phyloP scores from a whole-genome alignment of 2,113 vertebrate genomes.

The Pristiophorus japonicus region DNA sequence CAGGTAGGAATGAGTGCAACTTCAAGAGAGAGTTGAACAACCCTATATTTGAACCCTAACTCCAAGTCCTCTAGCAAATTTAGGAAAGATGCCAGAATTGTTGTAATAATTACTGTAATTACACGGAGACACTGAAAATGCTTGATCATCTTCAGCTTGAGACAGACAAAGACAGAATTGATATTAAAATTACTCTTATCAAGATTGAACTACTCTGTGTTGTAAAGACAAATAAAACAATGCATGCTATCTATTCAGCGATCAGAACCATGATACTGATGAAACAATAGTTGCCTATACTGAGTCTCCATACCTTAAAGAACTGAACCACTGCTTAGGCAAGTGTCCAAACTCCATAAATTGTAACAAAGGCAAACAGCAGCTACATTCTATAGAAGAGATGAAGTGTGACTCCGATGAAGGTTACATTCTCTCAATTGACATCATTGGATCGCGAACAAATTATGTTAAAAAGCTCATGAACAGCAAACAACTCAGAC shows the following conservation, averaged over 20 bases:
- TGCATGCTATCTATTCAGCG: not conserved
- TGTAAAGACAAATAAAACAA: not conserved
- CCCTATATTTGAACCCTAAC: not conserved
- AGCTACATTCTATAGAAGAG: not conserved
- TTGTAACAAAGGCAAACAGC: constrained; percentile 20
- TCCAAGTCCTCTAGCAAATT: not conserved
- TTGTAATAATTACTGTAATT: not conserved
- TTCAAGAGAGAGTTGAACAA: not conserved
- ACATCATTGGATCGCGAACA: not conserved
- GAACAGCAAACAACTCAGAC: not conserved
- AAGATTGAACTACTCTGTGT: not conserved
- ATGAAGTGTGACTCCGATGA: too few relatives aligned
- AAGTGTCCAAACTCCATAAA: not conserved
- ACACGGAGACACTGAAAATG: not conserved
- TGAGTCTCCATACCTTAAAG: not conserved
- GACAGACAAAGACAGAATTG: not conserved
- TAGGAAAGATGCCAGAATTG: not conserved
- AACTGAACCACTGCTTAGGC: not conserved
- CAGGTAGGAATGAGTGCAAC: not conserved
- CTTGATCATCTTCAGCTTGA: not conserved
- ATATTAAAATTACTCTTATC: not conserved
- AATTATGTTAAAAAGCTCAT: not conserved
- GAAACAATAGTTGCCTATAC: not conserved
- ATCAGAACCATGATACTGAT: not conserved
- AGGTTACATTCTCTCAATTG: not conserved